phyloP scores from a whole-genome alignment of 1,140 invertebrate species.

The Anastrepha obliqua region DNA sequence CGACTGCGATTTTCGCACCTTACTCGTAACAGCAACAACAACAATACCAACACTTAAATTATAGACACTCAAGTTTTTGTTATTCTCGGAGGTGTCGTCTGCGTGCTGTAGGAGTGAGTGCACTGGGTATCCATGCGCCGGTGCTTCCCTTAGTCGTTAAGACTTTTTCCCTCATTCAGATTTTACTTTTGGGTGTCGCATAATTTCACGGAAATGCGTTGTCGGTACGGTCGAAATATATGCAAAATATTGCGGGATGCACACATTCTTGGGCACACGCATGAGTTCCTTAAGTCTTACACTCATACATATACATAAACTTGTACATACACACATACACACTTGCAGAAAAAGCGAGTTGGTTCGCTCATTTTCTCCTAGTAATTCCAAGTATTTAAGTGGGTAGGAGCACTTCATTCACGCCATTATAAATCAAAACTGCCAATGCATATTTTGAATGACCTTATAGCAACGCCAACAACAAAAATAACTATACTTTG shows the following conservation, averaged over 20 bases:
- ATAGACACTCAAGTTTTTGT: slow-evolving; percentile 6
- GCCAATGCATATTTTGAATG: slow-evolving; percentile 46
- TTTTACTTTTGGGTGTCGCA: not conserved
- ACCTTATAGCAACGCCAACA: not conserved
- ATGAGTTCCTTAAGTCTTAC: no score
- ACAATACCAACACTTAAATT: not conserved
- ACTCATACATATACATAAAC: not conserved
- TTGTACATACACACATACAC: not conserved
- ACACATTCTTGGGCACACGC: not conserved
- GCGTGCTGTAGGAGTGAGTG: not conserved
- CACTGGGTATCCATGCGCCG: not conserved
- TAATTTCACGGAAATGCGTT: slow-evolving; percentile 20
- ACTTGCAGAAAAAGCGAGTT: not conserved
- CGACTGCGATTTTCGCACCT: not conserved
- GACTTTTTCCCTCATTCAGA: not conserved
- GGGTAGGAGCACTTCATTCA: not conserved
- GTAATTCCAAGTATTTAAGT: not conserved
- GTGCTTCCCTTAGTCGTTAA: not conserved
- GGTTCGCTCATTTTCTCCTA: not conserved
- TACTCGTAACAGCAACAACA: not conserved
- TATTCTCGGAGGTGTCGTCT: slow-evolving; percentile 25
- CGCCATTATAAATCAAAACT: slow-evolving; percentile 47
- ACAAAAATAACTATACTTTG: not conserved
- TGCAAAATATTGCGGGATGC: slow-evolving; percentile 8
- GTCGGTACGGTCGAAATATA: slow-evolving; percentile 14